Evolutionary conservation across 2,888 invertebrate species (phyloP).

Genomic region (Cynaeus angustus): DNA sequence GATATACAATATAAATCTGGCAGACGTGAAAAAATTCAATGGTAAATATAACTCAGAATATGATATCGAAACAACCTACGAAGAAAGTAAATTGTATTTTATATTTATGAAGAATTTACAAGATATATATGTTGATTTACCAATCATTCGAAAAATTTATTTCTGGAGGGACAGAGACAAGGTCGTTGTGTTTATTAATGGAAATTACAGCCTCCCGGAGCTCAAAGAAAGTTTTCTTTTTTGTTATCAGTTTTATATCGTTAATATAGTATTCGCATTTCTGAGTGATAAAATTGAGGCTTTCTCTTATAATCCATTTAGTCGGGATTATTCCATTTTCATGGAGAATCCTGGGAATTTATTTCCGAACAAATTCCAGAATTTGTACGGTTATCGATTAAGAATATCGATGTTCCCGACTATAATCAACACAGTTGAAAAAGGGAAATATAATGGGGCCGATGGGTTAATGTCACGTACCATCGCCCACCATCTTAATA

Average conservation of each 20-base stretch:
- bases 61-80: slow-evolving; percentile 41
- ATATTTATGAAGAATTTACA: slow-evolving; percentile 37
- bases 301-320: slow-evolving; percentile 47
- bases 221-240: slow-evolving; percentile 20
- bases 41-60: slow-evolving; percentile 32
- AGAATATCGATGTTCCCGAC: slow-evolving; percentile 52
- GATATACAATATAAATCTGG: slow-evolving; percentile 29
- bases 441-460: slow-evolving; percentile 35
- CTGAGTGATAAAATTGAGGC: slow-evolving; percentile 1
- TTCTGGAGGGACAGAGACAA: slow-evolving; percentile 47
- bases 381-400: slow-evolving; percentile 46
- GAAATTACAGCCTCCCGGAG: not conserved
- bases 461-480: slow-evolving; percentile 50
- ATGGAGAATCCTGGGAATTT: slow-evolving; percentile 15
- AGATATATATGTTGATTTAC: slow-evolving; percentile 11
- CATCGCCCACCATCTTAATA: slow-evolving; percentile 50
- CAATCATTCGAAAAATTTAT: slow-evolving; percentile 29
- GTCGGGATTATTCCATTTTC: slow-evolving; percentile 1
- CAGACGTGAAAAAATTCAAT: slow-evolving; percentile 27
- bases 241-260: slow-evolving; percentile 38
- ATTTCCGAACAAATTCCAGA: slow-evolving; percentile 43
- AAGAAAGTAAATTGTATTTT: slow-evolving; percentile 51
- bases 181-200: slow-evolving; percentile 36
- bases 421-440: slow-evolving; percentile 43
- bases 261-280: slow-evolving; percentile 40